These are phyloP conservation scores for Zhuqinia jingwanae DNA, from an alignment of 2,888 invertebrate genomes.

Conservation along the genomic window DNA sequence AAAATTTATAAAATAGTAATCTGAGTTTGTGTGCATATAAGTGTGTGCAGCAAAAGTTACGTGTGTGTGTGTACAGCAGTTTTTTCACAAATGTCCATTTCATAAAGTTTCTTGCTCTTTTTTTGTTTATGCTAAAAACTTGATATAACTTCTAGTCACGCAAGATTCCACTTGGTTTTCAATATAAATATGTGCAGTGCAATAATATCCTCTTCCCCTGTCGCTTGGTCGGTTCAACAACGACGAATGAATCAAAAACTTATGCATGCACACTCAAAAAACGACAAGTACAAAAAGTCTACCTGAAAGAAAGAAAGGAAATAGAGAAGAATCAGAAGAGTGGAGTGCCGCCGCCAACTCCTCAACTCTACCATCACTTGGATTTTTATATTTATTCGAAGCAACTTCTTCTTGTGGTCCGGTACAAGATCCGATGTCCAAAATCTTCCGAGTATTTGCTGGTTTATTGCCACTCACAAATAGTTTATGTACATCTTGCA, in stretches of 20 bases:
- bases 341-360: conserved; percentile 33
- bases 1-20: no score
- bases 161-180: conserved; percentile 77
- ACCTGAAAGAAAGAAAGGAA: conserved; percentile 13
- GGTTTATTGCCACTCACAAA: no score
- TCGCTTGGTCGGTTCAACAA: conserved; percentile 17
- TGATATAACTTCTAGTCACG: conserved; percentile 76
- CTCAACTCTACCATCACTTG: not conserved
- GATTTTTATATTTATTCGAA: conserved; percentile 35
- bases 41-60: no score
- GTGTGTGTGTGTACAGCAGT: no score
- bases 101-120: conserved; percentile 48
- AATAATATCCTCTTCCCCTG: conserved; percentile 49
- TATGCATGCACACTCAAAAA: not conserved
- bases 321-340: no score
- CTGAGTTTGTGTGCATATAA: no score
- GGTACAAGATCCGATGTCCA: not conserved
- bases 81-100: no score
- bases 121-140: conserved; percentile 61
- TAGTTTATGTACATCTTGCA: no score
- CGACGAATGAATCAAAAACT: conserved; percentile 47
- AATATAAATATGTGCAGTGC: conserved; percentile 76
- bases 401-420: conserved; percentile 25
- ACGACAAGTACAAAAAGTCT: not conserved
- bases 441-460: conserved; percentile 1